These are phyloP conservation scores for Philhelius pedissequus DNA, from an alignment of 2,888 invertebrate genomes.

Conservation along the genomic window DNA sequence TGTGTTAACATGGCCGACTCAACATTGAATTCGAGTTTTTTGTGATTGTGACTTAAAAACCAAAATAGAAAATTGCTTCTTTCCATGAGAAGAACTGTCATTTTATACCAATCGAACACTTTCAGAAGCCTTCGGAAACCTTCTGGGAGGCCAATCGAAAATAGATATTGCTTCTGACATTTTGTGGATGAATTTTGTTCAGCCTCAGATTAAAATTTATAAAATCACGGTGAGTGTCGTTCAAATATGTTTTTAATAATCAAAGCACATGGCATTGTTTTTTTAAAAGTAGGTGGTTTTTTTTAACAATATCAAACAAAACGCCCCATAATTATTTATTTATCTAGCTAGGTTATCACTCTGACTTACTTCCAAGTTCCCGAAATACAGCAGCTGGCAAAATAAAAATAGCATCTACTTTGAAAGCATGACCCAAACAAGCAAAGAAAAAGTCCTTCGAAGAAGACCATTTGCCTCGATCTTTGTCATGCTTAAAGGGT, in stretches of 20 bases:
- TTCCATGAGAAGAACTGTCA: no score
- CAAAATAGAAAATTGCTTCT: no score
- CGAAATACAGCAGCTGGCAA: slow-evolving; percentile 79
- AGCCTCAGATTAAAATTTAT: no score
- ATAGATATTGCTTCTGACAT: no score
- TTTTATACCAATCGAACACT: no score
- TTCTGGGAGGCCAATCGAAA: no score
- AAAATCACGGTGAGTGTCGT: no score
- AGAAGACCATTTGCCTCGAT: slow-evolving; percentile 85
- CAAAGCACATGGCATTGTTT: neutral
- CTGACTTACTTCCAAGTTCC: slow-evolving; percentile 73
- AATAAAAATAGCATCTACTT: slow-evolving; percentile 88
- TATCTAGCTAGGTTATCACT: neutral
- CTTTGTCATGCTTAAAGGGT: slow-evolving; percentile 74
- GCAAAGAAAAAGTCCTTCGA: slow-evolving; percentile 88
- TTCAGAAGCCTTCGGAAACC: no score
- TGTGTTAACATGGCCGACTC: no score
- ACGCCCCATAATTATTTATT: neutral
- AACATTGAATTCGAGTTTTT: no score
- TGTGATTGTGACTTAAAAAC: no score
- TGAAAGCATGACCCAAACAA: slow-evolving; percentile 89
- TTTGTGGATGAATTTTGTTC: no score
- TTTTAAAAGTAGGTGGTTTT: neutral
- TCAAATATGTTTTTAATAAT: neutral
- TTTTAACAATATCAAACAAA: neutral